These are phyloP conservation scores for Pyrrhopygopsis socrates DNA, from an alignment of 2,888 invertebrate species.

Conservation along the genomic window DNA sequence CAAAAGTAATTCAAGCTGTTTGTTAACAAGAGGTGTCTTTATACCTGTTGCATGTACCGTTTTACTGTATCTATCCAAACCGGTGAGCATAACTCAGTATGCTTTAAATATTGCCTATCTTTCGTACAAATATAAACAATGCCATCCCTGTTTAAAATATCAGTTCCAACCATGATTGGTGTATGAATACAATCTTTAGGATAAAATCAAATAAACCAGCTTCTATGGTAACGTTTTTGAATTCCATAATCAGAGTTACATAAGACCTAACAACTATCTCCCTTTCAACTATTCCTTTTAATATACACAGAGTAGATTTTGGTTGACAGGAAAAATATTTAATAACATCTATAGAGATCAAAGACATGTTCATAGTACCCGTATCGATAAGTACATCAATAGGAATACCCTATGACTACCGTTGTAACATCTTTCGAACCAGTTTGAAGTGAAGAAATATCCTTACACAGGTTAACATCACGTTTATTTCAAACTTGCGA, in stretches of 20 bases:
- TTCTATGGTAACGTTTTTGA: neutral
- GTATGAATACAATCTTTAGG: neutral
- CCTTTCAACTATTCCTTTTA: too few relatives aligned
- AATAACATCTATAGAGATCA: constrained; percentile 53
- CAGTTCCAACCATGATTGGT: neutral
- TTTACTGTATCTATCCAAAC: neutral
- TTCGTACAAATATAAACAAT: neutral
- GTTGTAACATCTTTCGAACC: neutral
- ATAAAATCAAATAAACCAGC: constrained; percentile 45
- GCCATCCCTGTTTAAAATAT: neutral
- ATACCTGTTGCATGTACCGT: too few relatives aligned
- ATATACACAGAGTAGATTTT: constrained; percentile 8
- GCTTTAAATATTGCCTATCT: neutral
- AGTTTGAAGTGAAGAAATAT: neutral
- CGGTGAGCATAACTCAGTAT: neutral
- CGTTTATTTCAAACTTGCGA: constrained; percentile 41
- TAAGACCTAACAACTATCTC: constrained; percentile 8
- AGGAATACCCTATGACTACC: neutral
- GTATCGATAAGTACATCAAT: neutral
- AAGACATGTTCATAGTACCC: constrained; percentile 31
- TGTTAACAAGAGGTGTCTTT: too few relatives aligned
- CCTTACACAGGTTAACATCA: neutral
- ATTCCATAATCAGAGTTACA: too few relatives aligned
- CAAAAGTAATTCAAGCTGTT: too few relatives aligned
- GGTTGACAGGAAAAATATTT: constrained; percentile 41